Base-by-base conservation (phyloP, 2,113 vertebrate genomes). In the Onychorhynchus coronatus region DNA sequence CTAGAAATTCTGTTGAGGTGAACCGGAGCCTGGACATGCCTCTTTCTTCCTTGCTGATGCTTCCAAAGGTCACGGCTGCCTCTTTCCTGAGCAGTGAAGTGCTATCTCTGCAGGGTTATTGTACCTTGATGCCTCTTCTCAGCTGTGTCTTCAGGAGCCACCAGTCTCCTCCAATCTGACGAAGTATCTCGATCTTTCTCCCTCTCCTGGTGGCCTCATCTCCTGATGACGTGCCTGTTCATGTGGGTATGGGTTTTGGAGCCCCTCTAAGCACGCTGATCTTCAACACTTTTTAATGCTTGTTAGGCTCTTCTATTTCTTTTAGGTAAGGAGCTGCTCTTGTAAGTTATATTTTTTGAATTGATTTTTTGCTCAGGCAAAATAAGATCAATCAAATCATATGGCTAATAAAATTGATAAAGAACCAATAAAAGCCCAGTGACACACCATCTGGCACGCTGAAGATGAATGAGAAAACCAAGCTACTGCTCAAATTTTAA, bases 321-420 rank as follows among this genome's bases (percentile, higher is more conserved):
- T 95, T 80, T 92, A 93, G 85, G 70, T 74, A 80, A 62, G 85
- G 44, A 96, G 58, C 72, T 77, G 95, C 93, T 95, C 85, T 85
- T 77, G 33, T 93, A 88, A 97, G 70, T 95, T 96, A 75, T 92
- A 93, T 93, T 81, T 96, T 85, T 88, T 83, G 63, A 95, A 98
- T 94, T 97, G 96, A 97, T 98, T 97, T 97, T 94, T 95, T 97
- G 90, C 96, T 97, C 24, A 62, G 88, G 84, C 89, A 87, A 97
- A 98, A 97, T 97, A 96, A 97, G 95, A 98, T 98, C 96, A 98
- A 96, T 98, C 97, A 98, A 98, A 97, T 97, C 96, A 77, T 90
- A 96, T 73, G 88, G 95, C 95, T 92, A 97, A 96, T 98, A 98
- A 98, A 98, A 97, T 94, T 97, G 98, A 98, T 98, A 94, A 97